Base-by-base conservation (phyloP, 2,888 invertebrate species). In the Stenotaenia linearis region DNA sequence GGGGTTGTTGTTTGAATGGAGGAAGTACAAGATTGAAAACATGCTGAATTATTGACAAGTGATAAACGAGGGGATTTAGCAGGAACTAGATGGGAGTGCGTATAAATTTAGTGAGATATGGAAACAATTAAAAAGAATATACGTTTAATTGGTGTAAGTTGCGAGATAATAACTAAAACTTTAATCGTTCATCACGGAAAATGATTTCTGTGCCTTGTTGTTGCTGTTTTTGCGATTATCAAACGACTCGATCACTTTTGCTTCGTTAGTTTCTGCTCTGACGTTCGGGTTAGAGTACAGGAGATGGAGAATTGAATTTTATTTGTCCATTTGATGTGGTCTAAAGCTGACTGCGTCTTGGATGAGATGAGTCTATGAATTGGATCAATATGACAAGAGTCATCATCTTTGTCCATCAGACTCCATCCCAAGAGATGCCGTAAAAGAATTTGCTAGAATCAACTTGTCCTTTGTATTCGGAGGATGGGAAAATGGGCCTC, bases 21-120 rank as follows among this genome's bases (percentile, higher is more conserved):
- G 56, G 56, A 56, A 56, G 56, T 56, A 56, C 56, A 56, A 56
- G 56, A 18, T 56, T 56, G 56, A 56, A 56, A 56, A 56, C 56
- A 56, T 56, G 56, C 18, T 15, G 56, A 56, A 56, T 56, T 56
- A 56, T 56, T 56, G 56, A 56, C 56, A 56, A 5, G 12, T 56
- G 56, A 56, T 56, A 56, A 56, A 56, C 18, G 6, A n/a, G 23
- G 23, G n/a, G 56, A 15, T 56, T 56, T 56, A 56, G 23, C 23
- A 56, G 56, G 56, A 56, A 56, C 56, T 56, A 23, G 18, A 37
- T 37, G 9, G 37, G 1, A n/a, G 37, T 37, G 37, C 12, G 15
- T 12, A 37, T 37, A 37, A 37, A 37, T 37, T 12, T 6, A 37
- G 37, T 37, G 37, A 37, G 15, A 37, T 37, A 9, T 35, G 35